A percentile compares a stretch with the other conserved stretches of the same genome.
phyloP scores from a whole-genome alignment of 37 sponge, comb jelly and placozoan species.

The Haliclona indistincta region DNA sequence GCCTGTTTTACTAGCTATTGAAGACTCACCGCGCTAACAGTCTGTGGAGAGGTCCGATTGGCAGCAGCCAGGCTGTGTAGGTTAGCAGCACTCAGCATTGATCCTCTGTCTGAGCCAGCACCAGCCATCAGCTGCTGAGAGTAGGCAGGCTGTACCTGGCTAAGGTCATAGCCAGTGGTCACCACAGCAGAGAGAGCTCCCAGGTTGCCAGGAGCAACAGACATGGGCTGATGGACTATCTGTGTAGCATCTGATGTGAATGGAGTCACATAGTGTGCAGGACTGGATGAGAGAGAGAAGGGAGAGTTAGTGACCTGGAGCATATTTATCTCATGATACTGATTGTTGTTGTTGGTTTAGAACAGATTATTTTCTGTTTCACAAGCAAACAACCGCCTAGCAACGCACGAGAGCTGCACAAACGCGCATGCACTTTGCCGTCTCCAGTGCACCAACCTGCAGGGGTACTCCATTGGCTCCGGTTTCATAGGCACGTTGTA shows the following conservation, averaged over 20 bases:
- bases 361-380: background rate
- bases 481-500: slow-evolving; percentile 1
- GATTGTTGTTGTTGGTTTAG: background rate
- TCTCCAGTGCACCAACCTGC: background rate
- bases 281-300: slow-evolving; percentile 12
- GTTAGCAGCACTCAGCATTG: slow-evolving; percentile 4
- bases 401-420: background rate
- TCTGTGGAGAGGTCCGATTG: slow-evolving; percentile 58
- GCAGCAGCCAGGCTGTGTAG: slow-evolving; percentile 8
- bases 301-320: background rate
- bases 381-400: no score
- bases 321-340: background rate
- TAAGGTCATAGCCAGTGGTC: background rate
- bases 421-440: background rate
- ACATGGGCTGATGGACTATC: slow-evolving; percentile 19
- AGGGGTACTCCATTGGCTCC: slow-evolving; percentile 1
- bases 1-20: background rate
- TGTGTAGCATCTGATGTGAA: slow-evolving; percentile 27
- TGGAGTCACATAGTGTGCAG: slow-evolving; percentile 47
- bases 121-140: slow-evolving; percentile 15
- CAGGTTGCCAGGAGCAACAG: background rate
- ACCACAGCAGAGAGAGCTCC: background rate
- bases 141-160: slow-evolving; percentile 17
- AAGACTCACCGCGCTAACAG: slow-evolving; percentile 13
- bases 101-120: background rate